These are phyloP conservation scores for Strigamia crassipes DNA, from an alignment of 2,888 invertebrate species.

Conservation along the genomic window DNA sequence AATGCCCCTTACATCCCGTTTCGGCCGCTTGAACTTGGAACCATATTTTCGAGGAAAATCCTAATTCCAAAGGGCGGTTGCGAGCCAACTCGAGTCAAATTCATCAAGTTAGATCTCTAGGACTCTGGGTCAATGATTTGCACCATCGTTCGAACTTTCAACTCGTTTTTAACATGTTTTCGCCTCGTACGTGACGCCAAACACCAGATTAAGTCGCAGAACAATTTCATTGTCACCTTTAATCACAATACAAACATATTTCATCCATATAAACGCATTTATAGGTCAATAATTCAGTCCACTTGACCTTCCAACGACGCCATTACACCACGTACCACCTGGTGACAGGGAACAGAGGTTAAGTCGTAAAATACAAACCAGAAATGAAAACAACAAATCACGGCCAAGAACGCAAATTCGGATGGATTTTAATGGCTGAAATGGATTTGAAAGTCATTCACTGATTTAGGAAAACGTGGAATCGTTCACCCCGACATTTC, in stretches of 20 bases:
- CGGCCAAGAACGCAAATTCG: background rate
- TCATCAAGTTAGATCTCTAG: background rate
- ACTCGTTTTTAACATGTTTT: background rate
- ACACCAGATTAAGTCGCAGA: background rate
- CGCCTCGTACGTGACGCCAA: background rate
- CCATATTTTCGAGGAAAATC: background rate
- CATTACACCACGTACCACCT: background rate
- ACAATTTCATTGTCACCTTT: background rate
- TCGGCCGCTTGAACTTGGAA: background rate
- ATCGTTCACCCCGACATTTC: background rate
- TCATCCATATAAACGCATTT: background rate
- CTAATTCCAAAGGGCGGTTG: background rate
- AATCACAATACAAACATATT: background rate
- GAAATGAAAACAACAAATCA: background rate
- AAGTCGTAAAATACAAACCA: background rate
- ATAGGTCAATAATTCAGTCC: background rate
- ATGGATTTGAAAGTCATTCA: background rate
- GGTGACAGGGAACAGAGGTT: background rate
- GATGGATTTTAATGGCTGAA: background rate
- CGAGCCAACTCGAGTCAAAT: background rate
- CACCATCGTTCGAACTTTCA: background rate
- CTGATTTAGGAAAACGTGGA: background rate
- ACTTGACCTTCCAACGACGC: background rate
- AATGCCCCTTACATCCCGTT: background rate
- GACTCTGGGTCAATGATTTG: background rate